A percentile compares a stretch with the other conserved stretches of the same genome.
Evolutionary conservation across 92 coral and sea anemone species (phyloP).

Genomic region (Heteractis magnifica): DNA sequence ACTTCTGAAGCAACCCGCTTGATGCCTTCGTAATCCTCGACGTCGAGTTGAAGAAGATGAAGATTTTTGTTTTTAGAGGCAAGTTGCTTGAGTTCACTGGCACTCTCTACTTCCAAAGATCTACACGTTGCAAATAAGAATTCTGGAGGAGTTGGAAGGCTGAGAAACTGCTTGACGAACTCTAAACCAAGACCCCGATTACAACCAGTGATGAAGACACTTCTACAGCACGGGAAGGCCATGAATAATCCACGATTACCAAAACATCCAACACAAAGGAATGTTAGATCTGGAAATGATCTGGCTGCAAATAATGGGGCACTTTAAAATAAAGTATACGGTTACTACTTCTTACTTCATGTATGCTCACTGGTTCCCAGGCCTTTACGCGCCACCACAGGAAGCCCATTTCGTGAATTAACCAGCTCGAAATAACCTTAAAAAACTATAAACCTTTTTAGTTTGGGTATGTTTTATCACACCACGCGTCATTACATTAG

Average conservation of each 20-base stretch:
- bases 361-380: not conserved
- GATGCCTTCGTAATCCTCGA: slow-evolving; percentile 46
- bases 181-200: slow-evolving; percentile 89
- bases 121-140: slow-evolving; percentile 79
- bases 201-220: slow-evolving; percentile 73
- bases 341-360: not conserved
- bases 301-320: not conserved
- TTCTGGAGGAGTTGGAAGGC: slow-evolving; percentile 60
- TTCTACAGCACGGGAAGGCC: slow-evolving; percentile 35
- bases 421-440: not conserved
- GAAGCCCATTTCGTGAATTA: not conserved
- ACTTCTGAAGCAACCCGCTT: slow-evolving; percentile 41
- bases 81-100: slow-evolving; percentile 59
- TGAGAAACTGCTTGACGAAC: slow-evolving; percentile 69
- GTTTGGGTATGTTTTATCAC: too few species aligned
- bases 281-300: not conserved
- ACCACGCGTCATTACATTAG: too few species aligned
- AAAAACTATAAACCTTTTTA: too few species aligned
- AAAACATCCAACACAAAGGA: not conserved
- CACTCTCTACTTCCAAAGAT: slow-evolving; percentile 53
- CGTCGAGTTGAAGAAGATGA: slow-evolving; percentile 61
- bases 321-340: not conserved
- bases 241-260: not conserved
- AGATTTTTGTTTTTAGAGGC: slow-evolving; percentile 45
- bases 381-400: not conserved